Percentiles rank a stretch among this genome's conserved stretches.
phyloP scores from a whole-genome alignment of 2,888 invertebrate genomes.

The Eubasilissa splendida region DNA sequence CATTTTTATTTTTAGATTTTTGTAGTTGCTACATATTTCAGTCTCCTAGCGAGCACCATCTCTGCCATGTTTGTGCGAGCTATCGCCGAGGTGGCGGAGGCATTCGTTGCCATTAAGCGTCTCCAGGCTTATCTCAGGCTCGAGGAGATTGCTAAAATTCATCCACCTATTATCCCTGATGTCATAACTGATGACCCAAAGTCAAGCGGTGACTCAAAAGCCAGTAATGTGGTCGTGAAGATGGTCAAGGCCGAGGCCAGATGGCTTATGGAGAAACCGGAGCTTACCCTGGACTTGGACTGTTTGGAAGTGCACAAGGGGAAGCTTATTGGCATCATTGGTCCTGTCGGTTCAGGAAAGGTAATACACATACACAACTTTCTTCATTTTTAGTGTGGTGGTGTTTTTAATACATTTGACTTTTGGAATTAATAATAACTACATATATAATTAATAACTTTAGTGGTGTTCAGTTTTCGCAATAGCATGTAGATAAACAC shows the following conservation, averaged over 20 bases:
- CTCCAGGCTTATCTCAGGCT: slow-evolving; percentile 66
- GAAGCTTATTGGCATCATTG: slow-evolving; percentile 79
- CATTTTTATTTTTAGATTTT: slow-evolving; percentile 66
- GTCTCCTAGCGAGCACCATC: slow-evolving; percentile 61
- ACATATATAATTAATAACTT: no score
- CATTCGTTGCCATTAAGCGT: slow-evolving; percentile 69
- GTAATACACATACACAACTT: slow-evolving; percentile 60
- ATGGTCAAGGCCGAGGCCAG: slow-evolving; percentile 64
- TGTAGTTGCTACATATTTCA: slow-evolving; percentile 67
- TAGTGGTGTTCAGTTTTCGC: no score
- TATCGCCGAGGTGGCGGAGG: slow-evolving; percentile 73
- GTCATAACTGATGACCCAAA: not conserved
- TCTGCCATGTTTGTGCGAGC: slow-evolving; percentile 68
- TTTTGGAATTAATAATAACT: no score
- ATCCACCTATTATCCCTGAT: no score
- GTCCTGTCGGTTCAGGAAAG: slow-evolving; percentile 85
- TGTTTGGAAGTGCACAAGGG: slow-evolving; percentile 72
- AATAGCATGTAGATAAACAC: no score
- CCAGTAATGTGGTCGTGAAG: slow-evolving; percentile 41
- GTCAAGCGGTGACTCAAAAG: not conserved
- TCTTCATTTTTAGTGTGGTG: no score
- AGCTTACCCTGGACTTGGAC: slow-evolving; percentile 71
- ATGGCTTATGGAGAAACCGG: slow-evolving; percentile 71
- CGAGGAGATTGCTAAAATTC: slow-evolving; percentile 49
- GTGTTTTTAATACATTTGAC: no score